Conservation (phyloP, 2,888 invertebrate species). For the Torymus aiolomorphi region DNA sequence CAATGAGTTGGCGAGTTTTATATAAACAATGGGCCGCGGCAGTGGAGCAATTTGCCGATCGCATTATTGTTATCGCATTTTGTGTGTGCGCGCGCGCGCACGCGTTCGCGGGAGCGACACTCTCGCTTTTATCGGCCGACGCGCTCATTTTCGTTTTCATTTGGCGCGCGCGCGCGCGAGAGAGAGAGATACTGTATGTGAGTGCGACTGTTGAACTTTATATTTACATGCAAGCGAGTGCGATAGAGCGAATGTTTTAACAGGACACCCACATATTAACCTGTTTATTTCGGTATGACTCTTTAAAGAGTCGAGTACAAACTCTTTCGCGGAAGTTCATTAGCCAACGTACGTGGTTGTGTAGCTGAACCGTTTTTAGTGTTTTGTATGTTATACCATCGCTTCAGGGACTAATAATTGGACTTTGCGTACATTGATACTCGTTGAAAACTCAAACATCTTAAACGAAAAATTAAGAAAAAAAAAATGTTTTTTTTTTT, state of each 20-base stretch:
- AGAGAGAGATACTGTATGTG: too few species aligned
- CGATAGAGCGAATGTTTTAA: neutral
- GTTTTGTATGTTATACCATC: neutral
- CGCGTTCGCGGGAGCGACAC: slow-evolving; percentile 22
- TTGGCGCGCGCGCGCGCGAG: neutral
- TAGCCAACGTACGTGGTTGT: slow-evolving; percentile 11
- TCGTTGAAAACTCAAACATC: too few species aligned
- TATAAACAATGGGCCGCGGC: slow-evolving; percentile 50
- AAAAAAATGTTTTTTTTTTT: too few species aligned
- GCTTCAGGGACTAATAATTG: too few species aligned
- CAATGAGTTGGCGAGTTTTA: slow-evolving; percentile 56
- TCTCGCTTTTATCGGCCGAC: slow-evolving; percentile 47
- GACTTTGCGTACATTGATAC: too few species aligned
- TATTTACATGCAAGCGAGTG: neutral
- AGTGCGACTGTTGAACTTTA: slow-evolving; percentile 20
- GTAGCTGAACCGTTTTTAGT: neutral
- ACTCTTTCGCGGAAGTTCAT: slow-evolving; percentile 9
- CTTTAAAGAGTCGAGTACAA: slow-evolving; percentile 22
- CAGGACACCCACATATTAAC: slow-evolving; percentile 45
- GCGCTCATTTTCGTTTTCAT: slow-evolving; percentile 53
- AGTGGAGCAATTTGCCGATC: slow-evolving; percentile 47
- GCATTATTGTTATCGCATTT: slow-evolving; percentile 50
- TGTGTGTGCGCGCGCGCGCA: neutral
- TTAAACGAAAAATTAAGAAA: too few species aligned
- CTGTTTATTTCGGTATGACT: slow-evolving; percentile 37